Evolutionary conservation across 2,113 vertebrate species (phyloP), one percentile per base, ranked within the genome.

Genomic region (Zeus faber): DNA sequence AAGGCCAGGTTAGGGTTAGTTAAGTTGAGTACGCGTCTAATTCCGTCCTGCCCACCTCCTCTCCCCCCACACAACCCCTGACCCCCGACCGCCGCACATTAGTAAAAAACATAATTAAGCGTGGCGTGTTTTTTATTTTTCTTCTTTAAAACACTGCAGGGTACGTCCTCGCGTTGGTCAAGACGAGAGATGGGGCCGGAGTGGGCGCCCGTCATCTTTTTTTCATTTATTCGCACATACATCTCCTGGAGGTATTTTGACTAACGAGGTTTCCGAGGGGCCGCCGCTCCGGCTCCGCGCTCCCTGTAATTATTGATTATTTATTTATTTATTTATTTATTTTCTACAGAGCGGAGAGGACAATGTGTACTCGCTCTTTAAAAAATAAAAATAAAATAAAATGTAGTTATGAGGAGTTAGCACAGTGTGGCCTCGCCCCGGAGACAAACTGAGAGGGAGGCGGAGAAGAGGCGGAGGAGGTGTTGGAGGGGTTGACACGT

Each of bases 161-260:
- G 77, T 78, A 81, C 20, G 76, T 79, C 67, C 74, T 75, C 71
- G 69, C 70, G 60, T 5, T 62, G 66, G 72, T 80, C 70, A 62
- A n/a, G 53, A 70, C 72, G 72, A 70, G 79, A 67, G 68, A 37
- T 61, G 57, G 70, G 83, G 57, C 63, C 58, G 49, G 35, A 71
- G 55, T 75, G 62, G 54, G 61, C 44, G 39, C 68, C 74, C 65
- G 82, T 86, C 78, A 86, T 87, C 86, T 84, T 82, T 74, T 84
- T 86, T 83, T 85, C 73, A 81, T 87, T 88, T 85, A 84, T 87
- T 85, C 83, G 83, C 84, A 85, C 77, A 72, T 72, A 23, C 39
- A 82, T 85, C 74, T 87, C 83, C 83, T 88, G 72, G 76, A 86
- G 83, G 82, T 88, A 79, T 84, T 85, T 81, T 64, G 71, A 82